These are phyloP conservation scores for Antrozous pallidus DNA, from an alignment of 2,797 vertebrate genomes.

Conservation along the genomic window DNA sequence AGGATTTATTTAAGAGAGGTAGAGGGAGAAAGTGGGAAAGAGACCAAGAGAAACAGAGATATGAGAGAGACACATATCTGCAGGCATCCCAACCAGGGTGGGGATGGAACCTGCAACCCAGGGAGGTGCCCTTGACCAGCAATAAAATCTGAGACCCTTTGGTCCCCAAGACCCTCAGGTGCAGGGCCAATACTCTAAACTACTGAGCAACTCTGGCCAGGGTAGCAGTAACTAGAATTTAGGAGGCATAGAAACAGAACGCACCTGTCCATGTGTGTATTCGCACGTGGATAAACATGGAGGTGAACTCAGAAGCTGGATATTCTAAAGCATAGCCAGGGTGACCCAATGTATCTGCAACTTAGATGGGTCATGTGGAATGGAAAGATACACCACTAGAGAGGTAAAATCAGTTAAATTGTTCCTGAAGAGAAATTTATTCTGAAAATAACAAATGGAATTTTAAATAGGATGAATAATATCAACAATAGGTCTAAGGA, in stretches of 20 bases:
- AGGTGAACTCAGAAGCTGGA: neutral
- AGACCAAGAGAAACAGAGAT: too few relatives aligned
- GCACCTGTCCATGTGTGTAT: neutral
- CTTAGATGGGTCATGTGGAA: neutral
- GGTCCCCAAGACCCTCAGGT: too few relatives aligned
- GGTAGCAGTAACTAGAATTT: neutral
- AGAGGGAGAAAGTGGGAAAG: too few relatives aligned
- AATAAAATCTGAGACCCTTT: too few relatives aligned
- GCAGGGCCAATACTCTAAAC: too few relatives aligned
- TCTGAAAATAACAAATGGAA: neutral
- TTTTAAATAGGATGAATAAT: neutral
- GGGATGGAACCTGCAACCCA: too few relatives aligned
- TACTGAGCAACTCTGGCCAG: too few relatives aligned
- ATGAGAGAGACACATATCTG: too few relatives aligned
- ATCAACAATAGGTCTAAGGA: neutral
- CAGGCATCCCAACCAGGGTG: too few relatives aligned
- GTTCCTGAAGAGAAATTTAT: neutral
- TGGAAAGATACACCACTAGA: neutral
- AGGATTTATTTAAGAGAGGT: too few relatives aligned
- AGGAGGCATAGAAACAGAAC: neutral
- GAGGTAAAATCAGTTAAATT: neutral
- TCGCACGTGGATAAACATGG: neutral
- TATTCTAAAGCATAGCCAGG: neutral
- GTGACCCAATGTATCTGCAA: neutral
- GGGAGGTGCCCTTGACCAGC: too few relatives aligned